Base-by-base conservation (phyloP, 92 coral and sea anemone genomes). In the Parazoanthus atlanticus region DNA sequence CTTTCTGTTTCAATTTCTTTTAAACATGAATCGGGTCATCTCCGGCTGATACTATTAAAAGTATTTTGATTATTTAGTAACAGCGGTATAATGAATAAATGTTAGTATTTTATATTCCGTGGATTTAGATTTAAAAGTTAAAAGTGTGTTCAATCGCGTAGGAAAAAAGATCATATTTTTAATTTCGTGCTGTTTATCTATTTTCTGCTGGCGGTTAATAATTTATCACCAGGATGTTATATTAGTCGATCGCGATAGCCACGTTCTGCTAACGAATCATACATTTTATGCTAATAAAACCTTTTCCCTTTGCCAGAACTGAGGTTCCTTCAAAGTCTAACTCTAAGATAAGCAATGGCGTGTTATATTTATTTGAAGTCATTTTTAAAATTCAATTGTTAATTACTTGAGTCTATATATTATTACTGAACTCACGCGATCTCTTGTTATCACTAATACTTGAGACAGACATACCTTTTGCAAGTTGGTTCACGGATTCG, bases 401-500 rank as follows among this genome's bases (percentile, higher is more conserved):
- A 74, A 74, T 74, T 23, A 29, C 78, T 33, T 74, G 10, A 3
- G 26, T 75, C n/a, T 73, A 73, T 38, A 31, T 13, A 2, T 52
- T 12, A 61, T 46, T 40, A 40, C 43, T 46, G 17, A 67, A 34
- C 75, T 69, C 87, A 84, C 78, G 87, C 77, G 46, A 70, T 36
- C 34, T 67, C 33, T 85, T 70, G 31, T 32, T 36, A 13, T 29
- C 64, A 58, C 31, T 2, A 17, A 15, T 2, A 28, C 6, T 23
- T 13, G 19, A 40, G 34, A 76, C 54, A 31, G 21, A 29, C 96
- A 72, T 64, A 97, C 99, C 98, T 73, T 84, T 90, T 36, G 94
- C 96, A 16, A 97, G 95, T 38, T 93, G 96, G 43, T 91, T 90
- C 13, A 95, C 92, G 47, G 93, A 89, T 23, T 93, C 93, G 64